phyloP scores from a whole-genome alignment of 2,113 vertebrate species.

The Seriola quinqueradiata region DNA sequence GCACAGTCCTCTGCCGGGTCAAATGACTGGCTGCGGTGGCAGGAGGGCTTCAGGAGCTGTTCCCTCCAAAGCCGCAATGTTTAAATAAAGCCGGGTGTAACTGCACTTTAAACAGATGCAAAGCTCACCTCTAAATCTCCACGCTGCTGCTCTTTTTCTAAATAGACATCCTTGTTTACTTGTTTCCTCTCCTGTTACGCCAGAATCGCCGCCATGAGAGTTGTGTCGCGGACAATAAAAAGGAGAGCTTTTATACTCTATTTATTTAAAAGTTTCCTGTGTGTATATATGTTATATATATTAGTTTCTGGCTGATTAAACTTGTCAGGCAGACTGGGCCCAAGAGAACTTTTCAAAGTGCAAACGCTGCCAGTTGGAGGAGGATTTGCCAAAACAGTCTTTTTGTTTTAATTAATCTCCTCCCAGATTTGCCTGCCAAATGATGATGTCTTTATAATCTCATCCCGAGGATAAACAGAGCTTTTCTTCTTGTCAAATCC shows the following conservation, averaged over 20 bases:
- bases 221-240: neutral
- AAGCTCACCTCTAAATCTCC: constrained; percentile 64
- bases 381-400: constrained; percentile 44
- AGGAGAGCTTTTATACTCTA: constrained; percentile 2
- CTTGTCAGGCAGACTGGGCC: constrained; percentile 25
- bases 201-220: neutral
- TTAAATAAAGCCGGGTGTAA: constrained; percentile 70
- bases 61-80: constrained; percentile 34
- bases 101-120: constrained; percentile 65
- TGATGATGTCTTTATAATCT: constrained; percentile 54
- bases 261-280: constrained; percentile 1
- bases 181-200: constrained; percentile 27
- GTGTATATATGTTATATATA: neutral
- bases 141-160: constrained; percentile 41
- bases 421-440: constrained; percentile 45
- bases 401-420: constrained; percentile 66
- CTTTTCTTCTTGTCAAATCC: constrained; percentile 4
- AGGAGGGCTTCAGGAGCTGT: constrained; percentile 18
- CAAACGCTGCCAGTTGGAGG: constrained; percentile 41
- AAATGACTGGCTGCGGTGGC: constrained; percentile 57
- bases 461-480: constrained; percentile 20
- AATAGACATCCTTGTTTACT: constrained; percentile 65
- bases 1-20: constrained; percentile 54
- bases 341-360: constrained; percentile 14
- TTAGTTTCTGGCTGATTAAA: constrained; percentile 17